These are phyloP conservation scores for Macaca nemestrina DNA, from an alignment of 2,113 vertebrate genomes.

Conservation along the genomic window DNA sequence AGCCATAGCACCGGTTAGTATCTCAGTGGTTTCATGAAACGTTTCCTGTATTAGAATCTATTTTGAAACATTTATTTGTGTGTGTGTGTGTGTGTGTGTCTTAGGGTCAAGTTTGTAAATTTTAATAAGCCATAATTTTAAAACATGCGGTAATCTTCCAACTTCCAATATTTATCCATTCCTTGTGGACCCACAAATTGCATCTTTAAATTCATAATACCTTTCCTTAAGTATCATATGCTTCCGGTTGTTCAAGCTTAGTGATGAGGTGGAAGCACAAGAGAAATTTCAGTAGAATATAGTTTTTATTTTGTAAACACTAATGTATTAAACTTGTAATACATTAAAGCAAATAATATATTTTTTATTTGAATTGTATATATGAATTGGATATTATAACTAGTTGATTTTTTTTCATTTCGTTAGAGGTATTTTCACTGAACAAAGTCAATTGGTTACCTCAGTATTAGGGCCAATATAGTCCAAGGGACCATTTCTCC, in stretches of 20 bases:
- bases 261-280: slow-evolving; percentile 75
- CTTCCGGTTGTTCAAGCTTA: slow-evolving; percentile 70
- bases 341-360: slow-evolving; percentile 94
- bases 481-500: slow-evolving; percentile 64
- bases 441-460: slow-evolving; percentile 75
- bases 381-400: slow-evolving; percentile 79
- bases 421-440: slow-evolving; percentile 74
- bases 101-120: slow-evolving; percentile 75
- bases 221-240: slow-evolving; percentile 66
- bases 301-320: slow-evolving; percentile 94
- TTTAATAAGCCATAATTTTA: slow-evolving; percentile 71
- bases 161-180: slow-evolving; percentile 51
- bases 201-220: slow-evolving; percentile 71
- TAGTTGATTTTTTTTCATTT: slow-evolving; percentile 74
- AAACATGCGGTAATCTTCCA: slow-evolving; percentile 69
- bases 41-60: slow-evolving; percentile 74
- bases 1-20: slow-evolving; percentile 81
- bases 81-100: slow-evolving; percentile 35
- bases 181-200: slow-evolving; percentile 54
- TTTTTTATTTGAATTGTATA: slow-evolving; percentile 86
- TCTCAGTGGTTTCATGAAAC: slow-evolving; percentile 79
- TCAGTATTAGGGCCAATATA: slow-evolving; percentile 72
- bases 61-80: slow-evolving; percentile 69
- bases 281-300: slow-evolving; percentile 80
- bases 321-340: slow-evolving; percentile 98